Base-by-base conservation (phyloP, 2,888 invertebrate genomes). In the Drosophila quasianomalipes region DNA sequence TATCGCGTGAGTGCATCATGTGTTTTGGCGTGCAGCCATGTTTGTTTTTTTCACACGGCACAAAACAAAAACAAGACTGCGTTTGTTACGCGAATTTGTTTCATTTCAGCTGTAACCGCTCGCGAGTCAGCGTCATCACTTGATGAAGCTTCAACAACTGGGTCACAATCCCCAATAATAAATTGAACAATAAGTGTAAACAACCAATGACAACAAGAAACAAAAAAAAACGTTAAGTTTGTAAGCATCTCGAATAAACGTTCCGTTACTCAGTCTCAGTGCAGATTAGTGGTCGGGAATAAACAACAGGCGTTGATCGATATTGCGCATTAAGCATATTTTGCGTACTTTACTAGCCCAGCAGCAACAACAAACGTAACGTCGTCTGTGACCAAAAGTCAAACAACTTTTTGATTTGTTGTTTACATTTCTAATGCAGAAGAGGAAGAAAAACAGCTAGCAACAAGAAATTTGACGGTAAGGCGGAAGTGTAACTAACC, bases 221-320 rank as follows among this genome's bases (percentile, higher is more conserved):
- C 7, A 37, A 37, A 22, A 19, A 22, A 57, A 64, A 41, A 52
- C 26, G 31, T 60, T 37, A 26, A 72, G 37, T 54, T 73, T 55
- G 76, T 79, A 81, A 81, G 82, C 76, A 75, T 70, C 60, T 65
- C 62, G 72, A 76, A 79, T 69, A 65, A 53, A 67, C 51, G 22
- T 64, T 73, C 73, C 70, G 76, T 76, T 74, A 83, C 90, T 90
- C 86, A 85, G 70, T 90, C 90, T 90, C 89, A 89, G 90, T 70
- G 90, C 57, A 89, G 89, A 90, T 86, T 90, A 90, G 88, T 89
- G 76, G 73, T 72, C 70, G 44, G 70, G 41, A 41, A 63, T 37
- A 30, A 64, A 51, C 9, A 60, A 54, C 74, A 65, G 33, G 33
- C 63, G 53, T 66, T 76, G 67, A 65, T 82, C 66, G 64, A 82